Conservation (phyloP, 2,797 vertebrate genomes). For the Coracias cyanogaster region DNA sequence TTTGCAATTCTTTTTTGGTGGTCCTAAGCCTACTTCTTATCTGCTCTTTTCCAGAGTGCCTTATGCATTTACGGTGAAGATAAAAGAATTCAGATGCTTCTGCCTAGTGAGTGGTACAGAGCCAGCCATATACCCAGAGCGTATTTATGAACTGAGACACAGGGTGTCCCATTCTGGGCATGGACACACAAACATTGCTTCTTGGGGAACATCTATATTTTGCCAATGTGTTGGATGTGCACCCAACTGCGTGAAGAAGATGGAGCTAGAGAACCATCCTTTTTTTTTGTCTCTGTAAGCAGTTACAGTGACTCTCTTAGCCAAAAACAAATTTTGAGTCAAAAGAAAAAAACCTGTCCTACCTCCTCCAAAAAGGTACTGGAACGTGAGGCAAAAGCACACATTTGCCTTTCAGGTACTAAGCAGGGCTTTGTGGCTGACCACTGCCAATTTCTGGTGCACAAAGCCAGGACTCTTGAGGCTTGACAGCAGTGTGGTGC, state of each 20-base stretch:
- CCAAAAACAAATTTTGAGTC: fast-evolving
- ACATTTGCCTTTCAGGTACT: not conserved
- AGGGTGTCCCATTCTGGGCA: not conserved
- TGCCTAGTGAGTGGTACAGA: not conserved
- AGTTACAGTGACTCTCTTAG: not conserved
- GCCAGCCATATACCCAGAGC: not conserved
- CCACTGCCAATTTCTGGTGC: not conserved
- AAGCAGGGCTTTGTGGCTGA: slow-evolving; percentile 3
- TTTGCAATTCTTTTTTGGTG: not conserved
- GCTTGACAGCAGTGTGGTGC: not conserved
- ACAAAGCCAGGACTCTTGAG: not conserved
- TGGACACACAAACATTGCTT: not conserved
- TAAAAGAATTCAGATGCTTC: not conserved
- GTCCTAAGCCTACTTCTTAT: not conserved
- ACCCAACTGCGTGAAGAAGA: not conserved
- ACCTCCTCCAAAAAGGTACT: not conserved
- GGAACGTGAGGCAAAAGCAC: not conserved
- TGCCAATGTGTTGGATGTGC: not conserved
- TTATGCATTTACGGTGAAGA: not conserved
- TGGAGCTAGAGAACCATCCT: not conserved
- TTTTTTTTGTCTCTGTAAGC: not conserved
- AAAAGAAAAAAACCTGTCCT: not conserved
- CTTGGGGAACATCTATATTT: not conserved
- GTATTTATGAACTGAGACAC: not conserved
- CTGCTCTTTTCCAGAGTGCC: not conserved